phyloP scores from a whole-genome alignment of 2,797 vertebrate genomes.

The Microctenopoma steveboyesi region DNA sequence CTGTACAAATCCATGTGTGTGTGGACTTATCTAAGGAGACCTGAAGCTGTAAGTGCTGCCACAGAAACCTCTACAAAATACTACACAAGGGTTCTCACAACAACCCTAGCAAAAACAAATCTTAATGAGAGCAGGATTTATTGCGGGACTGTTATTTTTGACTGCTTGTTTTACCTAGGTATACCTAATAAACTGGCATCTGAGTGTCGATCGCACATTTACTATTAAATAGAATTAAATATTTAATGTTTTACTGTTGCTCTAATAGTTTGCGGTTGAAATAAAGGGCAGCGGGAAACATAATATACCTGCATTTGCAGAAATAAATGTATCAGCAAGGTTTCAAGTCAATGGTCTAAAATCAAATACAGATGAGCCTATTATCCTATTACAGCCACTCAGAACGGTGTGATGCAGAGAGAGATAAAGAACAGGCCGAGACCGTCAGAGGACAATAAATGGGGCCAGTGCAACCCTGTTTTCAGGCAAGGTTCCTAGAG shows the following conservation, averaged over 20 bases:
- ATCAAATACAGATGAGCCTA: constrained; percentile 80
- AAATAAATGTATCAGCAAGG: constrained; percentile 72
- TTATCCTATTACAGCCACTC: constrained; percentile 80
- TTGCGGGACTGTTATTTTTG: background rate
- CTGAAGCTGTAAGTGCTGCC: background rate
- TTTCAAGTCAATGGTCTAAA: constrained; percentile 73
- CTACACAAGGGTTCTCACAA: background rate
- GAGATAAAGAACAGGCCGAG: constrained; percentile 75
- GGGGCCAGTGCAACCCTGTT: constrained; percentile 55
- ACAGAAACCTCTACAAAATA: background rate
- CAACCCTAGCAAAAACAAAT: background rate
- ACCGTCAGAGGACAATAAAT: constrained; percentile 80
- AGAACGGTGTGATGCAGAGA: constrained; percentile 63
- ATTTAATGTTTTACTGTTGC: constrained; percentile 33
- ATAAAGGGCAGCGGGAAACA: constrained; percentile 45
- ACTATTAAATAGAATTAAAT: constrained; percentile 25
- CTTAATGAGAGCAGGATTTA: background rate
- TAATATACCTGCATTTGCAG: constrained; percentile 61
- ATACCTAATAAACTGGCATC: background rate
- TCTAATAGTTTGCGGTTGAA: constrained; percentile 32
- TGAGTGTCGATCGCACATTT: background rate
- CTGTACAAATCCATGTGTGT: background rate
- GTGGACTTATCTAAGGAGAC: background rate
- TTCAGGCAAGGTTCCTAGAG: constrained; percentile 49
- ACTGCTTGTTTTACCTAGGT: too few species aligned